phyloP scores from a whole-genome alignment of 30 jellyfish, hydroid and myxozoan genomes.

The Phacellophora camtschatica region DNA sequence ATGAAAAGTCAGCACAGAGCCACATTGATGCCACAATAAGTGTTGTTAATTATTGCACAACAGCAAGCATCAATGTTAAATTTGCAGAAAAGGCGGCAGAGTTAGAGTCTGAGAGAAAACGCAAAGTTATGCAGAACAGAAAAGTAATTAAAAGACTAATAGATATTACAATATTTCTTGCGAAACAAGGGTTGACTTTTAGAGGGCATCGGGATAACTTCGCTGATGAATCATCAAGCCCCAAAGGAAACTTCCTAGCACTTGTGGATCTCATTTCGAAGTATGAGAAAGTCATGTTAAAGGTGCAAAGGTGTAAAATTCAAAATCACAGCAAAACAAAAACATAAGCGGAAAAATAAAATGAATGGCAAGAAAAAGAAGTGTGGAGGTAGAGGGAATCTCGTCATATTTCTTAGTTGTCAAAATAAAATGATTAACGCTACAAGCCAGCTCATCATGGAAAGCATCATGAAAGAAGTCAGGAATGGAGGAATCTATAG shows the following conservation, averaged over 20 bases:
- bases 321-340: too few relatives aligned
- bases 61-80: neutral
- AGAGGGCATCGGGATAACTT: neutral
- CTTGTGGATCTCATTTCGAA: neutral
- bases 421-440: neutral
- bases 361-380: neutral
- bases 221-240: neutral
- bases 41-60: neutral
- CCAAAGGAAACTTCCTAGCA: neutral
- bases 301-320: too few relatives aligned
- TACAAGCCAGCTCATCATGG: neutral
- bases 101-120: neutral
- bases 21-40: too few relatives aligned
- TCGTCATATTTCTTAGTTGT: neutral
- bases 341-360: too few relatives aligned
- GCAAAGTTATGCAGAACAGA: neutral
- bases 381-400: neutral
- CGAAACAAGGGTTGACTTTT: slow-evolving; percentile 9
- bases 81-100: neutral
- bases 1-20: too few relatives aligned
- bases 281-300: neutral
- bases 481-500: neutral
- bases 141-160: neutral
- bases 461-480: neutral
- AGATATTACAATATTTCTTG: neutral